Base-by-base conservation (phyloP, 64 coral and sea anemone species). In the Montipora foliosa region DNA sequence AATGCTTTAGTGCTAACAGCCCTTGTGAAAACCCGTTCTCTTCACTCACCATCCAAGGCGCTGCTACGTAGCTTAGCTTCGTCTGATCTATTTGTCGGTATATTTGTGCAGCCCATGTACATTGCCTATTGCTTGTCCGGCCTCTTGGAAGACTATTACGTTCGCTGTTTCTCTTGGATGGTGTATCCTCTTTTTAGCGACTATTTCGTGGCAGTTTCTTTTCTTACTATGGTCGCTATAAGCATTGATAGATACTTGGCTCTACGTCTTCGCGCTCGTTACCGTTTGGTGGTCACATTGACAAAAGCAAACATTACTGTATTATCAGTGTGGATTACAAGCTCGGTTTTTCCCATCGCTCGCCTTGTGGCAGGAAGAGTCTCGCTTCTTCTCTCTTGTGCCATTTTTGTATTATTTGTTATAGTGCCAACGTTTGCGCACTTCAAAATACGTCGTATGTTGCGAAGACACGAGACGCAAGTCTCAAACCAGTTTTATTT, bases 191-290 rank as follows among this genome's bases (percentile, higher is more conserved):
- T 86, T 8, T 68, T 86, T 20, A 86, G 62, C 11, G 82, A 86
- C n/a, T 86, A 86, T 13, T 86, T 86, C 25, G 66, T 86, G 0
- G 82, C 82, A 0, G 82, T 86, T 1, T 86, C 82, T 1, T 86
- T 86, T 67, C 67, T 86, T 24, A 86, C 82, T 16, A 86, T 86
- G 82, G 67, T 86, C 14, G 62, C 82, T 8, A 86, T 86, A 69
- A 86, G 82, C 66, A 86, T 72, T 15, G 82, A 86, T n/a, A 86
- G 82, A 72, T 86, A 71, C 12, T 70, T 86, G 82, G 82, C 82
- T 19, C n/a, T 86, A 8, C 82, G 47, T 50, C 82, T 86, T 86
- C 82, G 82, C 17, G 61, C 66, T 21, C 44, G 82, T 13, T 86
- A 86, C 68, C 82, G 82, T 4, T 72, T 44, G 48, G 82, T 67